Base-by-base conservation (phyloP, 1,140 invertebrate species). In the Drosophila virilis region DNA sequence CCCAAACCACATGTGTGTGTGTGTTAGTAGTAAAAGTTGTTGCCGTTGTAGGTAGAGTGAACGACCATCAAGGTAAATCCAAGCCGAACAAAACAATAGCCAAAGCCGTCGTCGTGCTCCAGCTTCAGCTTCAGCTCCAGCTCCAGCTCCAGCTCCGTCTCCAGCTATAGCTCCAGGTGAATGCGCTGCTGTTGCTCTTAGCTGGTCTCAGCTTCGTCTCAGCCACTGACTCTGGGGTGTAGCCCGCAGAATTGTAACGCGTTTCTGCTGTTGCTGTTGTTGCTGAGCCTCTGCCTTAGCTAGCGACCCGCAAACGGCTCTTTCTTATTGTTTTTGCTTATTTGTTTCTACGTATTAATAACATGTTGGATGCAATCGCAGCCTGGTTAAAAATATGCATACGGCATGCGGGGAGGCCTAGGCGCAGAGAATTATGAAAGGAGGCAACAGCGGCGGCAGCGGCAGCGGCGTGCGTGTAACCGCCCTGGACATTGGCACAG, bases 21-120 rank as follows among this genome's bases (percentile, higher is more conserved):
- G 80, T 88, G 83, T 89, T 90, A 90, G 84, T 90, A 84, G 84
- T 89, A 89, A 89, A 89, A 89, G 84, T 90, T 89, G 84, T 84
- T 84, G 83, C 84, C 75, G 75, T 55, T 78, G 64, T 78, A 70
- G 64, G 69, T 58, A 57, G 72, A 89, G 84, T 89, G 85, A 89
- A 89, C 84, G 84, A 90, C 84, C 84, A 89, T 90, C 84, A 89
- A 89, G 84, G 84, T 89, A 89, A 89, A 79, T 84, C 74, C 66
- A 74, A 78, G 71, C 35, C 38, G 45, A 62, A 74, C 57, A 43
- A 83, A 89, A 89, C 84, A 89, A 90, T 85, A 80, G 80, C 80
- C 84, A 90, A 57, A 66, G 57, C 45, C 75, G 57, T 51, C 72
- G 72, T 78, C 67, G 80, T 83, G 77, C 77, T 66, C 58, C 62